Base-by-base conservation (phyloP, 2,888 invertebrate species). In the Rhamphomyia laevipes region DNA sequence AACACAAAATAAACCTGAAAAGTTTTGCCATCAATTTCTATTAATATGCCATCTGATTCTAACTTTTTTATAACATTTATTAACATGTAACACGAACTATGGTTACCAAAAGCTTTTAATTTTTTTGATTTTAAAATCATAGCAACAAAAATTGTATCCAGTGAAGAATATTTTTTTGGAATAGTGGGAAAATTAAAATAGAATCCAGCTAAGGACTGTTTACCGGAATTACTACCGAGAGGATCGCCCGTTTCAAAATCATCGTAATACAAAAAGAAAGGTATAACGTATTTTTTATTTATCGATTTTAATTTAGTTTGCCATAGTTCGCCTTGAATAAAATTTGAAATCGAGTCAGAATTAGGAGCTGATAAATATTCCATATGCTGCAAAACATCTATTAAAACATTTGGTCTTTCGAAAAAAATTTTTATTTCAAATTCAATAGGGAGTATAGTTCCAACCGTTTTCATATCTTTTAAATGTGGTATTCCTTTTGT, bases 11-110 rank as follows among this genome's bases (percentile, higher is more conserved):
- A 21, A 13, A 47, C 31, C 13, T 30, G 23, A n/a, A 11, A 12
- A 3, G 15, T 41, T 42, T 33, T 17, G 23, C 15, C 31, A 40
- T n/a, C 23, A 31, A 21, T 42, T 38, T 16, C n/a, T 40, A 51
- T 33, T 35, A 38, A 30, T 3, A 47, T 30, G n/a, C 47, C 45
- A 16, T 47, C 47, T 21, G 35, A 35, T 45, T 47, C 47, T 27
- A 47, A 43, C 18, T 47, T 47, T 38, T 51, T 51, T 44, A 47
- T 47, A 23, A 21, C 31, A 31, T 44, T 45, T 11, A 51, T 31
- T 31, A 47, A 16, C 10, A 23, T 16, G 11, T 5, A 12, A 12
- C 43, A 45, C 44, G 38, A 45, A 16, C 40, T 48, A 13, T 38
- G 16, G 12, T 17, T 44, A 12, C 2, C 31, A 21, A 45, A 48